These are phyloP conservation scores for Erythrocercus mccallii DNA, from an alignment of 2,113 vertebrate genomes.

Conservation along the genomic window DNA sequence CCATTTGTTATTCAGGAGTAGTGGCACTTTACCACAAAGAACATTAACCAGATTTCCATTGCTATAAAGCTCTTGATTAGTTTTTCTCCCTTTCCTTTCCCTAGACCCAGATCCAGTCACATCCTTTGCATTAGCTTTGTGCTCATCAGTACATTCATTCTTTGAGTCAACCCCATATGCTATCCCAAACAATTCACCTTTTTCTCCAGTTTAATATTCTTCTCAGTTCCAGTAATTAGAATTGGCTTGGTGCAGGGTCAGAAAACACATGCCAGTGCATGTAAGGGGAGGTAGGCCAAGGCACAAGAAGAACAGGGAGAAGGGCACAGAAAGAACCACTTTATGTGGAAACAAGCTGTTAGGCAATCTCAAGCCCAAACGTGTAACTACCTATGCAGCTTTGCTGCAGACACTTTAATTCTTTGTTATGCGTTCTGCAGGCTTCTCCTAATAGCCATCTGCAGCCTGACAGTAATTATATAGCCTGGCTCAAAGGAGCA, in stretches of 20 bases:
- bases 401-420: background rate
- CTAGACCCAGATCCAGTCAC: background rate
- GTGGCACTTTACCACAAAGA: background rate
- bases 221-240: background rate
- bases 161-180: background rate
- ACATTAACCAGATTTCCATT: background rate
- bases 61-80: background rate
- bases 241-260: background rate
- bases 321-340: background rate
- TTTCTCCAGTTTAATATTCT: background rate
- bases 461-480: background rate
- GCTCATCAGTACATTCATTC: background rate
- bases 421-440: background rate
- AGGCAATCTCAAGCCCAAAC: constrained; percentile 13
- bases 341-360: background rate
- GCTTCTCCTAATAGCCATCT: background rate
- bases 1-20: background rate
- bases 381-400: background rate
- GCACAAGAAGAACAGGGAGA: background rate
- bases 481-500: background rate
- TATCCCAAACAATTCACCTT: background rate
- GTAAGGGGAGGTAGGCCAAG: background rate
- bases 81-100: background rate
- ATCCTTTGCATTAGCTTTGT: background rate
- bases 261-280: background rate